Evolutionary conservation across 2,113 vertebrate species (phyloP).

Genomic region (Gallinago paraguaiae): DNA sequence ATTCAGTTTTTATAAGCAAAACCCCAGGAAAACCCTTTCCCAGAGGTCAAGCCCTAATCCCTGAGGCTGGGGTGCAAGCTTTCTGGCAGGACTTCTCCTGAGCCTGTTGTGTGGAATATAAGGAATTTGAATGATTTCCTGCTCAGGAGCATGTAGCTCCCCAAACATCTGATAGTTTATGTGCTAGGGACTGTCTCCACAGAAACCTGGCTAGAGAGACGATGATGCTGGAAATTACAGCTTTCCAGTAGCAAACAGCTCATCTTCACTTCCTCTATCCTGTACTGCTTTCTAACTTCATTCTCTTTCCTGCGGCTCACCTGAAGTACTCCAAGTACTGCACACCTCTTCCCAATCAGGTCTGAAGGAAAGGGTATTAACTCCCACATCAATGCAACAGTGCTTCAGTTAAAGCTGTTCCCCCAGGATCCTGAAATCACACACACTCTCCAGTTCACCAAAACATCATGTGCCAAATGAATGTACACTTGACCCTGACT

Average conservation of each 20-base stretch:
- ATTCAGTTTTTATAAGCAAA: slow-evolving; percentile 19
- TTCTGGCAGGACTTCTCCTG: slow-evolving; percentile 23
- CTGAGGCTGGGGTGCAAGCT: not conserved
- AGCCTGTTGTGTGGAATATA: slow-evolving; percentile 35
- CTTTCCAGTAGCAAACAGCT: not conserved
- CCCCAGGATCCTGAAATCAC: not conserved
- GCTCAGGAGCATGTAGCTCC: slow-evolving; percentile 40
- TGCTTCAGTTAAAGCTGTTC: not conserved
- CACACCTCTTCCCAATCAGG: not conserved
- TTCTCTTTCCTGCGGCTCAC: not conserved
- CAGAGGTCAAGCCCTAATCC: slow-evolving; percentile 6
- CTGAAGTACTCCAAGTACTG: not conserved
- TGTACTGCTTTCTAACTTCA: not conserved
- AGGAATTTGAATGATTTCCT: slow-evolving; percentile 76
- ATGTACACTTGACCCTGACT: not conserved
- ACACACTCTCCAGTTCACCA: not conserved
- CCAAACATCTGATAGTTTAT: slow-evolving; percentile 40
- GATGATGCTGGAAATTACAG: not conserved
- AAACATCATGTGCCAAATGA: not conserved
- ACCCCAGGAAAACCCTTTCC: not conserved
- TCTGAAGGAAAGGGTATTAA: not conserved
- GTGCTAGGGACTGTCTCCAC: not conserved
- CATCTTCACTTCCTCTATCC: not conserved
- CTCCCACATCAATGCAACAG: not conserved
- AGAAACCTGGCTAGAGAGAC: slow-evolving; percentile 21